A percentile compares a stretch with the other conserved stretches of the same genome.
Evolutionary conservation across 2,888 invertebrate species (phyloP).

Genomic region (Drosophila lutescens): DNA sequence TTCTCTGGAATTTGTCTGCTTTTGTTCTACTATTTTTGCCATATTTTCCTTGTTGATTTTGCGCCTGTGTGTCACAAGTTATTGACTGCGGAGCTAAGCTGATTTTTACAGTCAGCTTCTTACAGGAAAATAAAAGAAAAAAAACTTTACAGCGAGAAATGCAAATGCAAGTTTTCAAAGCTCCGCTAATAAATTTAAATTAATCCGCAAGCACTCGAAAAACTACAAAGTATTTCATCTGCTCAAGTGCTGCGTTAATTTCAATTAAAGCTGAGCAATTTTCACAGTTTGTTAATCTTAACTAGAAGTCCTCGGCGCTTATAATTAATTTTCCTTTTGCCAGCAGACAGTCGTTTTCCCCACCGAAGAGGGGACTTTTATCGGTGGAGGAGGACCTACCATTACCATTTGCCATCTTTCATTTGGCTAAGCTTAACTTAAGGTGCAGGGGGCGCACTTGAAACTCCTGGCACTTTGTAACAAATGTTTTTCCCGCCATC

Average conservation of each 20-base stretch:
- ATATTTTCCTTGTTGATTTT: constrained; percentile 30
- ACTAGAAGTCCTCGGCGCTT: constrained; percentile 52
- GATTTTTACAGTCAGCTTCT: constrained; percentile 24
- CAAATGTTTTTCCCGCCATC: constrained; percentile 39
- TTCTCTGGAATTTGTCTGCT: neutral
- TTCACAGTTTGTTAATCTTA: constrained; percentile 60
- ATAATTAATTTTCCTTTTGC: constrained; percentile 54
- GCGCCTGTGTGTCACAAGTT: constrained; percentile 12
- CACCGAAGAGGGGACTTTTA: neutral
- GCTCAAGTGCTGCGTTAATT: constrained; percentile 53
- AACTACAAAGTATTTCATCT: constrained; percentile 41
- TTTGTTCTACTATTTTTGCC: constrained; percentile 13
- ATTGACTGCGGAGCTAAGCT: constrained; percentile 42
- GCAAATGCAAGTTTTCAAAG: constrained; percentile 50
- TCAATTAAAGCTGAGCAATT: constrained; percentile 59
- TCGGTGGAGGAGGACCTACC: neutral
- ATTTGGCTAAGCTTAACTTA: constrained; percentile 57
- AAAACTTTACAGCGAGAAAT: constrained; percentile 3
- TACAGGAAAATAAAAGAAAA: no score
- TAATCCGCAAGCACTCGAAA: constrained; percentile 43
- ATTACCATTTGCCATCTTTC: constrained; percentile 31
- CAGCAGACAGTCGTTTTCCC: constrained; percentile 4
- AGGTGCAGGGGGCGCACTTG: constrained; percentile 43
- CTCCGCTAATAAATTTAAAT: constrained; percentile 54
- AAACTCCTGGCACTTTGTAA: constrained; percentile 54